Evolutionary conservation across 2,888 invertebrate species (phyloP), one percentile per base, ranked within the genome.

Genomic region (Corbicula japonica): DNA sequence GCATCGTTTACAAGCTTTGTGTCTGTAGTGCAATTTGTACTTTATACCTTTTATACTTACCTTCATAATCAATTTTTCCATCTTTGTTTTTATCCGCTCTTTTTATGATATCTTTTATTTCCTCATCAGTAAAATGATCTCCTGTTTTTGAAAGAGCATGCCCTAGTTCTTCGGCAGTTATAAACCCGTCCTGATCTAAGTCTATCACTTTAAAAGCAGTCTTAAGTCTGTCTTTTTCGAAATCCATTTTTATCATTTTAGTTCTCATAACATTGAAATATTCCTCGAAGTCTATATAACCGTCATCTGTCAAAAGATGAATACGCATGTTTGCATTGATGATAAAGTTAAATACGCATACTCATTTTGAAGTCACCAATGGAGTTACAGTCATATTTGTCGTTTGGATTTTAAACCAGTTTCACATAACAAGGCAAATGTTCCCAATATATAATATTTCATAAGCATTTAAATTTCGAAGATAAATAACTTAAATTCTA

Each of bases 281-380:
- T 52, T 84, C 84, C n/a, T 79, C 71, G 32, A 84, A 80, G 54
- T 84, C 84, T 10, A 84, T 84, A 38, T 81, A 84, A 0, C 84
- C 84, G 61, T 84, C 80, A 21, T 75, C 83, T 81, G 61, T 15
- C 73, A 71, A n/a, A 30, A n/a, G n/a, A n/a, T n/a, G n/a, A n/a
- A n/a, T n/a, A n/a, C n/a, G n/a, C n/a, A n/a, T n/a, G n/a, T n/a
- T n/a, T n/a, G n/a, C n/a, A n/a, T n/a, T n/a, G n/a, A n/a, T n/a
- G n/a, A n/a, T n/a, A n/a, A n/a, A n/a, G n/a, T n/a, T n/a, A n/a
- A n/a, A n/a, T n/a, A n/a, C n/a, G n/a, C n/a, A n/a, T n/a, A n/a
- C n/a, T n/a, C n/a, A n/a, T n/a, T n/a, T n/a, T n/a, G n/a, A n/a
- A n/a, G n/a, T n/a, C n/a, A n/a, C n/a, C n/a, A n/a, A n/a, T n/a